Evolutionary conservation across 2,113 vertebrate species (phyloP).

Genomic region (Antidorcas marsupialis): DNA sequence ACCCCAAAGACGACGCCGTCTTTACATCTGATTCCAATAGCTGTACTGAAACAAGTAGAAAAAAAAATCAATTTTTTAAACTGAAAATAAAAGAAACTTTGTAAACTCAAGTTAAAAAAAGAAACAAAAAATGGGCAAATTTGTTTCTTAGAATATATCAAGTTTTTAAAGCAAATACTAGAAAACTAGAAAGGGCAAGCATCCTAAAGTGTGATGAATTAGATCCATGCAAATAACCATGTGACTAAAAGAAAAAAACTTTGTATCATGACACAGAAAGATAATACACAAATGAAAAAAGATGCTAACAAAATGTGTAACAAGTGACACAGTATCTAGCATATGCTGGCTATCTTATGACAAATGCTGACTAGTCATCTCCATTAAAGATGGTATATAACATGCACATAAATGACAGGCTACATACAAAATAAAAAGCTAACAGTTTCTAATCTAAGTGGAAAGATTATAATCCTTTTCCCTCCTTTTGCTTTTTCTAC

Average conservation of each 20-base stretch:
- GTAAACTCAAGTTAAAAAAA: not conserved
- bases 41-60: slow-evolving; percentile 87
- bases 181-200: slow-evolving; percentile 1
- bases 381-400: not conserved
- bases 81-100: slow-evolving; percentile 38
- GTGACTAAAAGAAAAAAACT: not conserved
- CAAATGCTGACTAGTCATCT: not conserved
- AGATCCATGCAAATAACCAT: not conserved
- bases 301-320: not conserved
- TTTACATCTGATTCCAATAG: slow-evolving; percentile 96
- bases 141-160: not conserved
- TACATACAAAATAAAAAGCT: slow-evolving; percentile 30
- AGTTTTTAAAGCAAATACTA: slow-evolving; percentile 2
- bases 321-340: not conserved
- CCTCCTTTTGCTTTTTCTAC: slow-evolving; percentile 5
- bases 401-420: not conserved
- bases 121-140: not conserved
- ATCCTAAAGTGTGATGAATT: not conserved
- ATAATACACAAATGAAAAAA: not conserved
- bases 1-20: slow-evolving; percentile 98
- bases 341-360: not conserved
- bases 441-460: not conserved
- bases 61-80: slow-evolving; percentile 14
- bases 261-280: not conserved
- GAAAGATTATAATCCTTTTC: not conserved